Evolutionary conservation across 2,888 invertebrate genomes (phyloP).

Genomic region (Eristalis arbustorum): DNA sequence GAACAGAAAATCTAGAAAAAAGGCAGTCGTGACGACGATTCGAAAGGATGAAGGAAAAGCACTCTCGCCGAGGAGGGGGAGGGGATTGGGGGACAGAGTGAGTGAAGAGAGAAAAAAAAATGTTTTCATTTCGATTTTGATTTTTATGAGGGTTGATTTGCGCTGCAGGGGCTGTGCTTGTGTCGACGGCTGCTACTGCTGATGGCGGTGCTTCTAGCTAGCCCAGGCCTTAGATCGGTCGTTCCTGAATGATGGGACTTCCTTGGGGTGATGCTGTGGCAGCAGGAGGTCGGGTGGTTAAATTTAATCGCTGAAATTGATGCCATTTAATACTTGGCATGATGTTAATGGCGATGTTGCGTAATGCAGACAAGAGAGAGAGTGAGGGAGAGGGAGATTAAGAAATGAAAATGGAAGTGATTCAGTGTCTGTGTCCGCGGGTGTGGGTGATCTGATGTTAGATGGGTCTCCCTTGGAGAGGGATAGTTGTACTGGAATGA

Average conservation of each 20-base stretch:
- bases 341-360: conserved; percentile 56
- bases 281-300: conserved; percentile 31
- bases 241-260: neutral
- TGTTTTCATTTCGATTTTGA: conserved; percentile 56
- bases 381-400: conserved; percentile 59
- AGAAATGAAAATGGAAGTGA: conserved; percentile 38
- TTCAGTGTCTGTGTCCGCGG: neutral
- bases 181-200: neutral
- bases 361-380: conserved; percentile 44
- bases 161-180: conserved; percentile 37
- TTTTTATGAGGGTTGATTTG: conserved; percentile 56
- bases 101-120: conserved; percentile 8
- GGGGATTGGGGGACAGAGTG: neutral
- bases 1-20: neutral
- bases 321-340: conserved; percentile 51
- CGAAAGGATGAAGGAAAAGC: neutral
- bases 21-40: neutral
- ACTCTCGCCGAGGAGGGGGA: neutral
- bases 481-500: neutral
- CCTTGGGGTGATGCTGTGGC: neutral
- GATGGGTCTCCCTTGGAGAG: no score
- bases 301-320: conserved; percentile 68
- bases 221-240: neutral
- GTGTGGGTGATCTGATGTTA: neutral
- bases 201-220: neutral